These are phyloP conservation scores for Macroglossus sobrinus DNA, from an alignment of 2,113 vertebrate genomes.

Conservation along the genomic window DNA sequence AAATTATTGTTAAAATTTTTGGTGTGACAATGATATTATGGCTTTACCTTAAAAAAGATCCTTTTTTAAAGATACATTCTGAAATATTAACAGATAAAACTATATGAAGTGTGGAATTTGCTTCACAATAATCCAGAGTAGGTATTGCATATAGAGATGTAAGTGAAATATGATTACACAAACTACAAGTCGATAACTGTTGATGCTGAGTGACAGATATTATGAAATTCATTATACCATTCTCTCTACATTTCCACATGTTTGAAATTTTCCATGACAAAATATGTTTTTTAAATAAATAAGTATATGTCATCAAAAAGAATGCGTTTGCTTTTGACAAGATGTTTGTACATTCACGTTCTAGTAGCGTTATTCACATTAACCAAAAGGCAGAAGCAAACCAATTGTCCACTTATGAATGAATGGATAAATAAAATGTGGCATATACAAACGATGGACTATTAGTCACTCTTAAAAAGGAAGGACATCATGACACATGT, in stretches of 20 bases:
- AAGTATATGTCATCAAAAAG: slow-evolving; percentile 10
- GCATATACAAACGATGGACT: background rate
- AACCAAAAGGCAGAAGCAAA: background rate
- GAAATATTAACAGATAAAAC: background rate
- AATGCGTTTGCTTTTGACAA: background rate
- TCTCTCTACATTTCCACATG: slow-evolving; percentile 2
- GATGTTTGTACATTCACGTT: background rate
- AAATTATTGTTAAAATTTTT: background rate
- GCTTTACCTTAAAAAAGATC: background rate
- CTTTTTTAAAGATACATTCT: background rate
- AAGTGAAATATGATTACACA: background rate
- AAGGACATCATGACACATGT: background rate
- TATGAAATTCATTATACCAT: background rate
- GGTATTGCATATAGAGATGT: background rate
- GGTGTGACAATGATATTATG: background rate
- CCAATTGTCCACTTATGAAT: background rate
- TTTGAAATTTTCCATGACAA: slow-evolving; percentile 37
- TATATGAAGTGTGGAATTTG: background rate
- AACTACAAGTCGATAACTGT: background rate
- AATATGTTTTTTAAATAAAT: background rate
- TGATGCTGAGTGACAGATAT: background rate
- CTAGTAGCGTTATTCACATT: background rate
- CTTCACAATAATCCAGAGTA: slow-evolving; percentile 1
- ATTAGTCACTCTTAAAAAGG: background rate
- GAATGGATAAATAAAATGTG: background rate